phyloP scores from a whole-genome alignment of 2,888 invertebrate genomes.

The Malthinus seriepunctatus region DNA sequence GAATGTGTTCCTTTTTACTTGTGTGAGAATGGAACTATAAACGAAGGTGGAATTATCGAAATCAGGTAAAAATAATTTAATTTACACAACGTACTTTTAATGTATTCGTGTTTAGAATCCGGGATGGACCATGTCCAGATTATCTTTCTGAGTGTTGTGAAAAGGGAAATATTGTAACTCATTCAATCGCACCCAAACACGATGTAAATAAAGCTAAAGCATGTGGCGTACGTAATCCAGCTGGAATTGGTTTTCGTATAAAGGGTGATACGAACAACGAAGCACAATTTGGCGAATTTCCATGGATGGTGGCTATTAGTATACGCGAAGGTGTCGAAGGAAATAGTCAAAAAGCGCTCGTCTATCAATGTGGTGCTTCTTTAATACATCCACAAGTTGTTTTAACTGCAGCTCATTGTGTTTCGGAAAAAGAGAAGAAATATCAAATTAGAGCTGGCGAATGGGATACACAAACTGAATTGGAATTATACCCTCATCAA shows the following conservation, averaged over 20 bases:
- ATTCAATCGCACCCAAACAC: constrained; percentile 42
- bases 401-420: constrained; percentile 82
- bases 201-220: constrained; percentile 47
- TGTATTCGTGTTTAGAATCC: constrained; percentile 29
- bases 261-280: constrained; percentile 68
- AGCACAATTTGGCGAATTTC: constrained; percentile 77
- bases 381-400: constrained; percentile 76
- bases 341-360: constrained; percentile 57
- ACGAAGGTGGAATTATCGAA: constrained; percentile 75
- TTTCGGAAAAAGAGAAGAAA: constrained; percentile 52
- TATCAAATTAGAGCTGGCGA: constrained; percentile 70
- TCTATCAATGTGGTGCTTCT: constrained; percentile 80
- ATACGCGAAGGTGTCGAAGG: constrained; percentile 60
- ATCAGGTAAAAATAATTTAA: constrained; percentile 63
- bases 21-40: constrained; percentile 69
- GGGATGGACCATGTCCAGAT: constrained; percentile 52
- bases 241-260: constrained; percentile 74
- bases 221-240: constrained; percentile 74
- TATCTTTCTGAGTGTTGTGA: constrained; percentile 64
- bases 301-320: constrained; percentile 83
- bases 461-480: constrained; percentile 79
- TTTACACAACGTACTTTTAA: not conserved
- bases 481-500: constrained; percentile 71
- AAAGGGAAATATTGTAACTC: constrained; percentile 42
- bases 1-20: constrained; percentile 80